Percentiles rank a stretch among this genome's conserved stretches.
phyloP scores from a whole-genome alignment of 2,797 vertebrate species.

The Buphagus erythrorhynchus region DNA sequence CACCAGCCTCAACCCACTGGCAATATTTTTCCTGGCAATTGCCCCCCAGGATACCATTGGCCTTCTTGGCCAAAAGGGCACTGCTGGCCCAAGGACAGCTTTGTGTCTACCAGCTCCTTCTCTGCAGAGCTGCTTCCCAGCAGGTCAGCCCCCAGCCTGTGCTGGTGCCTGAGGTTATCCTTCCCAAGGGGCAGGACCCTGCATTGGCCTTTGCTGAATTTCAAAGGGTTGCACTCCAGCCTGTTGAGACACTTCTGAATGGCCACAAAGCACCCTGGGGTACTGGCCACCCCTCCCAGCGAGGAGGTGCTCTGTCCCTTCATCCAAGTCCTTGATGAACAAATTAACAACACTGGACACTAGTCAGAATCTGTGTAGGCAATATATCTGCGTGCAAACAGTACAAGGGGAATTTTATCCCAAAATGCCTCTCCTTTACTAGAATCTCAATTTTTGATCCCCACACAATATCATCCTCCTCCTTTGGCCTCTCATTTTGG shows the following conservation, averaged over 20 bases:
- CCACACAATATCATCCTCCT: neutral
- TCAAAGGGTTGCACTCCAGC: neutral
- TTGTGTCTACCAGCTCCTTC: neutral
- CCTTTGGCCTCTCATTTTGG: neutral
- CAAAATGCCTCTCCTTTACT: neutral
- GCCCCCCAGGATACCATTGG: neutral
- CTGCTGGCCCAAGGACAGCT: neutral
- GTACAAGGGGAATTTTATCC: neutral
- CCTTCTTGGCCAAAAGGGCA: neutral
- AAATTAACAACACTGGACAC: neutral
- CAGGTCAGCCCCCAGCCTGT: neutral
- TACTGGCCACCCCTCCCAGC: rapidly evolving
- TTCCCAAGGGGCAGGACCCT: neutral
- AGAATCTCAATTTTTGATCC: neutral
- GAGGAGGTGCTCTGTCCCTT: neutral
- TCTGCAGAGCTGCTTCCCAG: neutral
- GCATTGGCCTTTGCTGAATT: neutral
- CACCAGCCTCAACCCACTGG: neutral
- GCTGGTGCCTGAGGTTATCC: neutral
- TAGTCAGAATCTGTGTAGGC: neutral
- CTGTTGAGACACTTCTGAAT: neutral
- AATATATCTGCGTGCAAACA: neutral
- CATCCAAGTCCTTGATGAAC: neutral
- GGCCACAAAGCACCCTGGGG: rapidly evolving
- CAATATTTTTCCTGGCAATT: neutral